Conservation (phyloP, 2,888 invertebrate genomes). For the Mantis religiosa region DNA sequence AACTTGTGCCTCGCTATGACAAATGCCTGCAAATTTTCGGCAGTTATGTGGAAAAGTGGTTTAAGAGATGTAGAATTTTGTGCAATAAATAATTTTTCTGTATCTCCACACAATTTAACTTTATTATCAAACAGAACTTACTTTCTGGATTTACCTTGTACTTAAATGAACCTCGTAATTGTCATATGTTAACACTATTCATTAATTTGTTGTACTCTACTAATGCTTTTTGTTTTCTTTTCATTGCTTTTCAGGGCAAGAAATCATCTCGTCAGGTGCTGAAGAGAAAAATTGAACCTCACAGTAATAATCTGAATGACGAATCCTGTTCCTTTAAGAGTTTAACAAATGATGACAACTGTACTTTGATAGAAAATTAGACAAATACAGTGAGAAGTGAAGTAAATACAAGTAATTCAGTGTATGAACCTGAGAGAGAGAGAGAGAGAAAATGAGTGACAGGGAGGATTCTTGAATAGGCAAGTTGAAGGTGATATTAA, state of each 20-base stretch:
- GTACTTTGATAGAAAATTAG: background rate
- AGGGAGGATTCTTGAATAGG: background rate
- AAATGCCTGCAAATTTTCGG: too few species aligned
- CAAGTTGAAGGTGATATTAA: background rate
- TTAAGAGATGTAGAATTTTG: too few species aligned
- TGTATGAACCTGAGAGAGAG: background rate
- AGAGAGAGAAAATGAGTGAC: background rate
- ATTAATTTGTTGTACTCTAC: too few species aligned
- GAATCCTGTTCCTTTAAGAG: background rate
- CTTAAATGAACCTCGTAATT: too few species aligned
- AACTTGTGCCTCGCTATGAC: too few species aligned
- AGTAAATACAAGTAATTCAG: background rate
- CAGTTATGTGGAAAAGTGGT: too few species aligned
- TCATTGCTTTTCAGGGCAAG: background rate
- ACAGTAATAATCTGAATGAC: background rate
- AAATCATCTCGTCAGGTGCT: background rate
- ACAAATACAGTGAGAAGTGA: background rate
- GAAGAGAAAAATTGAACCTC: background rate
- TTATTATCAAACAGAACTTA: too few species aligned
- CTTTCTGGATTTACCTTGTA: too few species aligned
- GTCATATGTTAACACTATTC: too few species aligned
- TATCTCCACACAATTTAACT: too few species aligned
- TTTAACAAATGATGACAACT: background rate
- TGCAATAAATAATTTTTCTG: too few species aligned
- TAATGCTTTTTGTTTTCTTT: too few species aligned